Conservation (phyloP, 2,888 invertebrate species). For the Drosophila meridiana region DNA sequence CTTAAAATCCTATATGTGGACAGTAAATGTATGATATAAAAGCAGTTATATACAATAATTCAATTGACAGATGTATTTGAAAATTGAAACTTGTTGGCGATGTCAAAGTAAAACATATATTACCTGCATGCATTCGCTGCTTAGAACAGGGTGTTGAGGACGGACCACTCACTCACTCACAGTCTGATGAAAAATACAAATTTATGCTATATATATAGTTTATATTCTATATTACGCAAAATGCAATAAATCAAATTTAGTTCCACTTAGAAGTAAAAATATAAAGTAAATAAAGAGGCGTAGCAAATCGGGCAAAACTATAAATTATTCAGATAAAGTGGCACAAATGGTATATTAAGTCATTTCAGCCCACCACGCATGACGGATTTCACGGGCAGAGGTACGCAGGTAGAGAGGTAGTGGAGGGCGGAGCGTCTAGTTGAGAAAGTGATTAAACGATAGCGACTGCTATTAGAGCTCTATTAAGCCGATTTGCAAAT, state of each 20-base stretch:
- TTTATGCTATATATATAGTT: background rate
- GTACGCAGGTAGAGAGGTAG: background rate
- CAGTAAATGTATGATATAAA: background rate
- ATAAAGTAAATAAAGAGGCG: background rate
- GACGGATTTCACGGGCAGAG: background rate
- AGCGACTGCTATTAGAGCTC: constrained; percentile 19
- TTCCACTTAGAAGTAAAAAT: background rate
- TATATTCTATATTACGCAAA: background rate
- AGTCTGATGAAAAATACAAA: background rate
- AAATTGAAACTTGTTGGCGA: background rate
- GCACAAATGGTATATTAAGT: background rate
- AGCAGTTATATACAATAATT: background rate
- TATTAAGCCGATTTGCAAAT: constrained; percentile 8
- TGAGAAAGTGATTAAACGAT: constrained; percentile 16
- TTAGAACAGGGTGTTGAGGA: background rate
- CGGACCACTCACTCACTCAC: background rate
- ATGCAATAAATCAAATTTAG: background rate
- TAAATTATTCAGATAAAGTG: constrained; percentile 3
- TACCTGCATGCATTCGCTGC: background rate
- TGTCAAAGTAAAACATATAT: background rate
- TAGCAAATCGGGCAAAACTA: background rate
- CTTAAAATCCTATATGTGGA: too few relatives aligned
- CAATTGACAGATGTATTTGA: background rate
- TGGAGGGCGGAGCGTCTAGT: background rate
- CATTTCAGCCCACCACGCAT: background rate